A percentile compares a stretch with the other conserved stretches of the same genome.
Evolutionary conservation across 2,113 vertebrate species (phyloP).

Genomic region (Brienomyrus brachyistius): DNA sequence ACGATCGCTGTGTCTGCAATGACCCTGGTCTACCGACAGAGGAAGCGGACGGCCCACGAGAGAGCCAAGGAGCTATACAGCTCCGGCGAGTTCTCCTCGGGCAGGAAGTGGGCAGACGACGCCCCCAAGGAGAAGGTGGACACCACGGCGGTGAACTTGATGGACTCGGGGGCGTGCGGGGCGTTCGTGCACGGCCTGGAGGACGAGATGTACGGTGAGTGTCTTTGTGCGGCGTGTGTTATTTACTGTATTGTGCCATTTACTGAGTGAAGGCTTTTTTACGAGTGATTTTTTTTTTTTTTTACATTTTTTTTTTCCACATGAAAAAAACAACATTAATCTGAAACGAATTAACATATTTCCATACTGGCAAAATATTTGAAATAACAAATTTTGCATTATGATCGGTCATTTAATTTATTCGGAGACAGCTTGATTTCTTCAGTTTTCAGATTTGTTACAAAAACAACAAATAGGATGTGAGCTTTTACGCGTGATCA

Average conservation of each 20-base stretch:
- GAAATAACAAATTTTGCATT: too few species aligned
- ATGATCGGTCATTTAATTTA: neutral
- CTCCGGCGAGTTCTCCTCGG: constrained; percentile 93
- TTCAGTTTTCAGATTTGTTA: neutral
- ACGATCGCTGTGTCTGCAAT: neutral
- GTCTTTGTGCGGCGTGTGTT: neutral
- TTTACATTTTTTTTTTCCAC: too few species aligned
- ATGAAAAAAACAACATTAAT: neutral
- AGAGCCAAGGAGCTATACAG: constrained; percentile 90
- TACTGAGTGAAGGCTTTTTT: neutral
- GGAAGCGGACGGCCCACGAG: constrained; percentile 90
- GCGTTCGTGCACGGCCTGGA: constrained; percentile 96
- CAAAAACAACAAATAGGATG: neutral
- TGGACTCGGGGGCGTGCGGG: constrained; percentile 91
- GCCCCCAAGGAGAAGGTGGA: constrained; percentile 90
- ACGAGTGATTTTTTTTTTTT: too few species aligned
- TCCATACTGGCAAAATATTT: neutral
- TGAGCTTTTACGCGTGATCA: neutral
- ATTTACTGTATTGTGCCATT: too few species aligned
- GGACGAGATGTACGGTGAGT: constrained; percentile 94
- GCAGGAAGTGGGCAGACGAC: constrained; percentile 94
- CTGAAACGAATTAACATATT: neutral
- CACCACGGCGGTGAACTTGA: constrained; percentile 85
- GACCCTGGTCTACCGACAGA: constrained; percentile 50
- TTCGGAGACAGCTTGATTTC: neutral